phyloP scores from a whole-genome alignment of 2,797 vertebrate genomes.

The Siniperca obscura region DNA sequence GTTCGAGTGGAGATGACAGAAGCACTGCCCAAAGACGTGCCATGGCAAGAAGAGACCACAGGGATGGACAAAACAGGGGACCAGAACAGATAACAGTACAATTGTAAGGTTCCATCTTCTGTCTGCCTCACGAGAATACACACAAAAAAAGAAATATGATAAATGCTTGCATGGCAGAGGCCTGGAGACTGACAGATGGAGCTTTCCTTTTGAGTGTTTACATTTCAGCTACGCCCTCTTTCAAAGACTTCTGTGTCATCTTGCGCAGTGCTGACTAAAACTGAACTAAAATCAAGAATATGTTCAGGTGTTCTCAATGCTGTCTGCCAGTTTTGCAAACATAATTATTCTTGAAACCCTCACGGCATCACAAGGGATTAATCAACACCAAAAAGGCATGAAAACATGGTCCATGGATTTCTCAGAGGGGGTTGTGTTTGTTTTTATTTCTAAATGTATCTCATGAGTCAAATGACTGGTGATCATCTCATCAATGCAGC shows the following conservation, averaged over 20 bases:
- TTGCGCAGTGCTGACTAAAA: conserved; percentile 54
- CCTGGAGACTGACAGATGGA: conserved; percentile 60
- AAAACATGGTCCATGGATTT: conserved; percentile 62
- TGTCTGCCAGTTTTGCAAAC: conserved; percentile 67
- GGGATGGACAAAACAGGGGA: conserved; percentile 55
- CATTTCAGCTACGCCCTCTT: conserved; percentile 68
- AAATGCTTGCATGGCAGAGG: conserved; percentile 75
- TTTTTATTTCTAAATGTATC: conserved; percentile 62
- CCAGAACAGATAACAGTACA: conserved; percentile 60
- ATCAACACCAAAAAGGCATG: conserved; percentile 75
- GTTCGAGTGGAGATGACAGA: conserved; percentile 55
- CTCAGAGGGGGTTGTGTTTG: conserved; percentile 47
- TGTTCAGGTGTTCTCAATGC: conserved; percentile 72
- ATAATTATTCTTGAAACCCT: conserved; percentile 62
- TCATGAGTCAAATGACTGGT: conserved; percentile 46
- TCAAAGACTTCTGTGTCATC: conserved; percentile 61
- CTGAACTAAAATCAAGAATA: conserved; percentile 55
- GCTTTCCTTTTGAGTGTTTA: conserved; percentile 72
- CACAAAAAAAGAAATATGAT: conserved; percentile 49
- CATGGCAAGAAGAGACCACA: conserved; percentile 42
- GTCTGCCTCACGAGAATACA: conserved; percentile 65
- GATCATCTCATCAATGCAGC: conserved; percentile 62
- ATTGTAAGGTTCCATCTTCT: conserved; percentile 69
- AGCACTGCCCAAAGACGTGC: conserved; percentile 59
- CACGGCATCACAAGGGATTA: conserved; percentile 62